Base-by-base conservation (phyloP, 2,888 invertebrate species). In the Odontothrips loti region DNA sequence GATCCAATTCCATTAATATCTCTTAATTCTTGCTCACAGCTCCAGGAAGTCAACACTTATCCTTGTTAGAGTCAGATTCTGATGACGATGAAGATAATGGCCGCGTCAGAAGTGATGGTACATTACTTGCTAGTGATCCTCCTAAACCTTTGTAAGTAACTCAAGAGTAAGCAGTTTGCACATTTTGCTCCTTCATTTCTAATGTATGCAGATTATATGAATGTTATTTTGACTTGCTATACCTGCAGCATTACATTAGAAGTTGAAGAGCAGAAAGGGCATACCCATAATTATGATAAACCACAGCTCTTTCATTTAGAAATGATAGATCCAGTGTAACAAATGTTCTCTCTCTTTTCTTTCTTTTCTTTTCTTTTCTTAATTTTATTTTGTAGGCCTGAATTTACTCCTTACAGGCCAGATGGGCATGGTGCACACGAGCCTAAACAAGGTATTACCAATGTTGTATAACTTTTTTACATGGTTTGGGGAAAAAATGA, bases 111-210 rank as follows among this genome's bases (percentile, higher is more conserved):
- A 96, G 96, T 86, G 98, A 98, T 88, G 98, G 98, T 83, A 98
- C 98, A 2, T 90, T 98, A 81, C 91, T 97, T 81, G 98, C 98
- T 83, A 97, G 97, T 86, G 98, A 98, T 89, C 97, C 98, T 81
- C 97, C 98, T 34, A 95, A 97, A 88, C 98, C 98, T 85, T 93
- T 98, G 97, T 96, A 89, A 94, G 95, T 93, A 79, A 79, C 29
- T 82, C 47, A 51, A 51, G 10, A n/a, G n/a, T n/a, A n/a, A n/a
- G n/a, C n/a, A n/a, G n/a, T n/a, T n/a, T n/a, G n/a, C n/a, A n/a
- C n/a, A n/a, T n/a, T n/a, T n/a, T n/a, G n/a, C n/a, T n/a, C n/a
- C n/a, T n/a, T n/a, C n/a, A n/a, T n/a, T n/a, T n/a, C n/a, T n/a
- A n/a, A n/a, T n/a, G n/a, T n/a, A n/a, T n/a, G n/a, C n/a, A n/a